Evolutionary conservation across 2,888 invertebrate genomes (phyloP).

Genomic region (Ophion obscuratus): DNA sequence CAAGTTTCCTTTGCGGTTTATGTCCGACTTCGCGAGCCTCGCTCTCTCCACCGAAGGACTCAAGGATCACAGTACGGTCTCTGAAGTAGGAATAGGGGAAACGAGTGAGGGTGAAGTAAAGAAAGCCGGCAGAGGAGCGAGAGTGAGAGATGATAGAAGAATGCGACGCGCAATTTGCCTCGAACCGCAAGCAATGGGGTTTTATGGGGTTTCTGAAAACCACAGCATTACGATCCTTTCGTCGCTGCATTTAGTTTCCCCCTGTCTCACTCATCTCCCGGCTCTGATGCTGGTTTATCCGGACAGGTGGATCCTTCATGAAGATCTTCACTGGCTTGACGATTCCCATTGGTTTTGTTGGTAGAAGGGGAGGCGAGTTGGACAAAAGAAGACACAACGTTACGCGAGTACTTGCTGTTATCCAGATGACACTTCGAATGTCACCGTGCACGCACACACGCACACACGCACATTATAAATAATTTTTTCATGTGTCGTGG

Average conservation of each 20-base stretch:
- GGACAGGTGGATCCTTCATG: conserved; percentile 40
- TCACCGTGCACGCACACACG: background rate
- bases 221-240: conserved; percentile 41
- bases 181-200: conserved; percentile 42
- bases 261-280: conserved; percentile 12
- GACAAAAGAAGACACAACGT: conserved; percentile 10
- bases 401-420: conserved; percentile 9
- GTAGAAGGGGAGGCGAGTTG: background rate
- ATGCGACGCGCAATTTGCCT: conserved; percentile 52
- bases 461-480: background rate
- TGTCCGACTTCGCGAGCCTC: conserved; percentile 9
- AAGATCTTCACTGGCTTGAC: conserved; percentile 39
- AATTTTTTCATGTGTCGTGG: background rate
- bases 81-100: conserved; percentile 7
- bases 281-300: conserved; percentile 39
- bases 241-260: conserved; percentile 41
- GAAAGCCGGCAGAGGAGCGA: background rate
- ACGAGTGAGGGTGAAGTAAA: background rate
- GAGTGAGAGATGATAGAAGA: conserved; percentile 12
- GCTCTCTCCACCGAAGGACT: conserved; percentile 1
- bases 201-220: conserved; percentile 50
- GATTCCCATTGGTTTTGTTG: conserved; percentile 14
- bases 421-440: conserved; percentile 1
- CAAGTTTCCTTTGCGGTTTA: background rate
- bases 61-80: conserved; percentile 4